Evolutionary conservation across 2,113 vertebrate species (phyloP), one percentile per base, ranked within the genome.

Genomic region (Heliornis fulica): DNA sequence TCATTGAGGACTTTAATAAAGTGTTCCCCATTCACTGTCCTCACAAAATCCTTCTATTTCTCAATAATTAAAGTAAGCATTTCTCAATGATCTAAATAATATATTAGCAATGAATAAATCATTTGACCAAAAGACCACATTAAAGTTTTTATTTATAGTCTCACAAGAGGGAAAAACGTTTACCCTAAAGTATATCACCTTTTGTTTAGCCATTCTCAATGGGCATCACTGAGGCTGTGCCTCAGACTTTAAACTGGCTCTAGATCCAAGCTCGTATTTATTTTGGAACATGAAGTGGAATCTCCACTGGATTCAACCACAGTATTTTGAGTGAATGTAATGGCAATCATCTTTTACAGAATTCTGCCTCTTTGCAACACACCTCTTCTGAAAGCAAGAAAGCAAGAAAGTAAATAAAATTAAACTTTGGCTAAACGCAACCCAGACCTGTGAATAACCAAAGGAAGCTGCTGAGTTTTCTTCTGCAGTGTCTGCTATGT

Each of bases 81-180:
- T 96, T 88, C 85, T 97, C 83, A 93, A 75, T 92, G 15, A 87
- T 94, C 64, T 97, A 96, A 97, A 97, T 96, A 97, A 96, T 97
- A 95, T 82, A 96, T 59, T 86, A 90, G 63, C 46, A 19, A 96
- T 96, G 23, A 98, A 97, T 96, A 97, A 97, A 95, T 96, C 28
- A 97, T 97, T 97, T 94, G 54, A 88, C 85, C 66, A 64, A 59
- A 87, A 97, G 92, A 46, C 15, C 38, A 83, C 75, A 83, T 59
- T 85, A 54, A 74, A 65, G 94, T 94, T 97, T 96, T 96, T 97
- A 94, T 95, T 96, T 96, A 34, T 59, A 94, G 50, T 80, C 56
- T 97, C 78, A 96, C 63, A 93, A 68, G 50, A 82, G 64, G 90
- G 34, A 93, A 93, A 94, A 89, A 85, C 72, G 50, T 83, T 97